phyloP scores from a whole-genome alignment of 2,888 invertebrate genomes.

The Priocnemis perturbator region DNA sequence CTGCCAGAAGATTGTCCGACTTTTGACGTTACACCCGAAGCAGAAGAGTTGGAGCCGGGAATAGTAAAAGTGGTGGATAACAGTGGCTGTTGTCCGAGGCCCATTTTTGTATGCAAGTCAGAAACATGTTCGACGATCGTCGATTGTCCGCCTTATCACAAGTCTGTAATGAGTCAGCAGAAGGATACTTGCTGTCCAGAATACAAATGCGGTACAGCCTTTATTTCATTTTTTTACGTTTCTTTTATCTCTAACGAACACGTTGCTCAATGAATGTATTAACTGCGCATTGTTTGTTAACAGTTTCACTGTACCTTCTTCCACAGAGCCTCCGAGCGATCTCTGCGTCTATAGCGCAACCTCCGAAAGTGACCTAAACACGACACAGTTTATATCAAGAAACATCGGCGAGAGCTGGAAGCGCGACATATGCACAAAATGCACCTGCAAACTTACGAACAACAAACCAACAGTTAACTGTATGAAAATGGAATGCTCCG shows the following conservation, averaged over 20 bases:
- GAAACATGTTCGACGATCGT: constrained; percentile 81
- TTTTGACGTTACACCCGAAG: constrained; percentile 72
- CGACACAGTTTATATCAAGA: constrained; percentile 37
- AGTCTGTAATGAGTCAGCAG: constrained; percentile 67
- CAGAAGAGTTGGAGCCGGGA: constrained; percentile 79
- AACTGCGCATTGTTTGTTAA: too few relatives aligned
- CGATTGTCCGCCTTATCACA: constrained; percentile 79
- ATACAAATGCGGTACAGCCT: constrained; percentile 79
- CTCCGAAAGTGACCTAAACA: too few relatives aligned
- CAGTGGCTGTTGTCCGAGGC: constrained; percentile 84
- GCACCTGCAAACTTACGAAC: constrained; percentile 77
- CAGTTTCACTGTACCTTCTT: not conserved
- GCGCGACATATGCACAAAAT: constrained; percentile 84
- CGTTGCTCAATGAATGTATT: too few relatives aligned
- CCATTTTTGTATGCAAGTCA: constrained; percentile 79
- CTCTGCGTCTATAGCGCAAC: constrained; percentile 80
- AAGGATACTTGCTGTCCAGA: constrained; percentile 81
- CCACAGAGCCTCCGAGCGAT: constrained; percentile 78
- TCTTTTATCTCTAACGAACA: too few relatives aligned
- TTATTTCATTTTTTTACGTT: not conserved
- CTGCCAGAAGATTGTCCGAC: constrained; percentile 81
- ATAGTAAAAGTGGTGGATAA: constrained; percentile 79
- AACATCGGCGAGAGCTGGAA: constrained; percentile 79
- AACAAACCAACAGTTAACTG: constrained; percentile 76
- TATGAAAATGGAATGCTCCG: constrained; percentile 77